Percentiles rank a stretch among this genome's conserved stretches.
Conservation (phyloP, 2,888 invertebrate genomes). For the Macrophya alboannulata region DNA sequence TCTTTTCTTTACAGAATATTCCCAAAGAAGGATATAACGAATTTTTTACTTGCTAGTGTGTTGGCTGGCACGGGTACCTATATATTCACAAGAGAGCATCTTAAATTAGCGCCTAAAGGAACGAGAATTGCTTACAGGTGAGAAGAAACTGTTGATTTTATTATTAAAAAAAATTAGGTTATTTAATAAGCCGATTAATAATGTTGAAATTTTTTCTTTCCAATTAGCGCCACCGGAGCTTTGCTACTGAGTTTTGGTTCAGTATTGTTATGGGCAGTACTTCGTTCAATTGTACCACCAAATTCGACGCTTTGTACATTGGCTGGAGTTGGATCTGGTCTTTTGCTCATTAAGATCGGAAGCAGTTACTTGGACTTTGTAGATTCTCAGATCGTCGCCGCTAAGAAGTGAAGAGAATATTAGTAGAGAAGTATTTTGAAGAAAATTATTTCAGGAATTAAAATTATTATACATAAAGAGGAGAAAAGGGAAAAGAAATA, state of each 20-base stretch:
- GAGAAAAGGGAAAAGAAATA: background rate
- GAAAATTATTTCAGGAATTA: slow-evolving; percentile 8
- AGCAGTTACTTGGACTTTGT: slow-evolving; percentile 85
- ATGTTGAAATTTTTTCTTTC: slow-evolving; percentile 26
- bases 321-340: slow-evolving; percentile 87
- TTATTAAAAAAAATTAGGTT: background rate
- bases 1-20: slow-evolving; percentile 83
- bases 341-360: slow-evolving; percentile 85
- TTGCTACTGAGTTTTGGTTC: slow-evolving; percentile 95
- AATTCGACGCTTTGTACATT: slow-evolving; percentile 86
- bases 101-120: slow-evolving; percentile 85
- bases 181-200: slow-evolving; percentile 41
- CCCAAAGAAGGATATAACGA: slow-evolving; percentile 90
- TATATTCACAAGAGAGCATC: slow-evolving; percentile 90
- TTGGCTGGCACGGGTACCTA: slow-evolving; percentile 92
- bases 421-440: slow-evolving; percentile 1
- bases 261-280: slow-evolving; percentile 93
- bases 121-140: slow-evolving; percentile 87
- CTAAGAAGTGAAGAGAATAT: slow-evolving; percentile 79
- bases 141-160: slow-evolving; percentile 34
- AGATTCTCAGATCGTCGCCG: slow-evolving; percentile 83
- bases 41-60: slow-evolving; percentile 90
- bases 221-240: slow-evolving; percentile 85
- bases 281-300: slow-evolving; percentile 89
- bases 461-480: background rate